Evolutionary conservation across 2,888 invertebrate genomes (phyloP), one percentile per base, ranked within the genome.

Genomic region (Gibbula magus): DNA sequence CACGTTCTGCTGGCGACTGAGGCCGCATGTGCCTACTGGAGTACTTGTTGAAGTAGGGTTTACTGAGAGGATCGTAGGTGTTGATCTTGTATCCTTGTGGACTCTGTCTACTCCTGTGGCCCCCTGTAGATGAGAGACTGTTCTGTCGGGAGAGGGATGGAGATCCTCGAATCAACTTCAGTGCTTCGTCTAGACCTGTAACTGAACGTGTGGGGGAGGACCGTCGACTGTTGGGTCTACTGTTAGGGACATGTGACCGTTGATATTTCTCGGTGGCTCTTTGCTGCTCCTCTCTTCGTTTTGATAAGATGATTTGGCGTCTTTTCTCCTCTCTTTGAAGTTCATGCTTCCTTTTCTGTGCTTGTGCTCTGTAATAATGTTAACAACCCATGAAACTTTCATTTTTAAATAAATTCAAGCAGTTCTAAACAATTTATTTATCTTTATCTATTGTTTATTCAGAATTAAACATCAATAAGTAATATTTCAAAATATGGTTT

Each of bases 221-320:
- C 83, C n/a, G 79, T 22, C 78, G 78, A 53, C 83, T 79, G 39
- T 82, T 81, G 25, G 83, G 79, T 25, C 85, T 79, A 82, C 87
- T 87, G 25, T 81, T 81, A 8, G 86, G 84, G 45, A 89, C 78
- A 75, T 89, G 87, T 20, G 85, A 86, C 73, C 92, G 78, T 82
- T 92, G 92, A 81, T 89, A 92, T 77, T 87, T 89, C 82, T 92
- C 91, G 53, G 92, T 92, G 0, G 91, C 92, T 67, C 88, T 88
- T 66, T 88, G 86, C 73, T 91, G 91, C 82, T 89, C 85, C 61
- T 91, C 89, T 73, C 89, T 83, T 25, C 92, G 76, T 78, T 87
- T 88, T 52, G 86, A 79, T 52, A 92, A 82, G 75, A 92, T 92
- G 45, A 89, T 88, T 81, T 91, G 88, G 16, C 92, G 84, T 39